These are phyloP conservation scores for Nesidiocoris tenuis DNA, from an alignment of 2,888 invertebrate species.

Conservation along the genomic window DNA sequence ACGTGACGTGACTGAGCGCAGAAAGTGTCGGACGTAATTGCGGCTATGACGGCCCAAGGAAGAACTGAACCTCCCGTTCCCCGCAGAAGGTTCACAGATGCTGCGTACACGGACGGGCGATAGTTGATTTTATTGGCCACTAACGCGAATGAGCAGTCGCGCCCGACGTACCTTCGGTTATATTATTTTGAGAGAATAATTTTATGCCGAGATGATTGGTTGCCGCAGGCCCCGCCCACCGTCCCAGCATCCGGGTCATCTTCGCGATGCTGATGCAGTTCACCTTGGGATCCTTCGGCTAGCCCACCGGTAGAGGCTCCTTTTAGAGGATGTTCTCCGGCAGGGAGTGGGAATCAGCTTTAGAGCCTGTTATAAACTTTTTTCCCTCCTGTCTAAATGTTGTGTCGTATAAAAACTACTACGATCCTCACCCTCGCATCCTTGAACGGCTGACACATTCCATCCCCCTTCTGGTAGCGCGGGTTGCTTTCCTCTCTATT, in stretches of 20 bases:
- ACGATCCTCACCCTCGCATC: background rate
- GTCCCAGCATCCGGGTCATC: slow-evolving; percentile 19
- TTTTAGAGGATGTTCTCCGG: too few species aligned
- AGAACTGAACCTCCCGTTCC: background rate
- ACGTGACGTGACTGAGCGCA: background rate
- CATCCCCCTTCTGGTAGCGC: too few species aligned
- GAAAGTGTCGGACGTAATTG: background rate
- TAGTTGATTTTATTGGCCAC: slow-evolving; percentile 6
- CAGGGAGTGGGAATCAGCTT: too few species aligned
- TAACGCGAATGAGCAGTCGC: background rate
- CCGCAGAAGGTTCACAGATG: too few species aligned
- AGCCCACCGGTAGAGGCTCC: background rate
- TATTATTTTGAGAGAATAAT: slow-evolving; percentile 25
- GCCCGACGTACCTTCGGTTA: background rate
- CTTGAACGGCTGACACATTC: background rate
- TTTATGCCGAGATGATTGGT: slow-evolving; percentile 24
- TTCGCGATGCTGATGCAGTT: slow-evolving; percentile 11
- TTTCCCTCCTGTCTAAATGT: too few species aligned
- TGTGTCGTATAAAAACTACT: background rate
- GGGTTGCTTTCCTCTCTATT: too few species aligned
- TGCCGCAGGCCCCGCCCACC: slow-evolving; percentile 16
- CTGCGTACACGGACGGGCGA: too few species aligned
- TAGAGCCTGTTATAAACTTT: too few species aligned
- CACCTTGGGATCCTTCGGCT: slow-evolving; percentile 3
- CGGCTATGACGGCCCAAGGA: background rate